Conservation (phyloP, 2,797 vertebrate genomes). For the Oreonectes daqikongensis region DNA sequence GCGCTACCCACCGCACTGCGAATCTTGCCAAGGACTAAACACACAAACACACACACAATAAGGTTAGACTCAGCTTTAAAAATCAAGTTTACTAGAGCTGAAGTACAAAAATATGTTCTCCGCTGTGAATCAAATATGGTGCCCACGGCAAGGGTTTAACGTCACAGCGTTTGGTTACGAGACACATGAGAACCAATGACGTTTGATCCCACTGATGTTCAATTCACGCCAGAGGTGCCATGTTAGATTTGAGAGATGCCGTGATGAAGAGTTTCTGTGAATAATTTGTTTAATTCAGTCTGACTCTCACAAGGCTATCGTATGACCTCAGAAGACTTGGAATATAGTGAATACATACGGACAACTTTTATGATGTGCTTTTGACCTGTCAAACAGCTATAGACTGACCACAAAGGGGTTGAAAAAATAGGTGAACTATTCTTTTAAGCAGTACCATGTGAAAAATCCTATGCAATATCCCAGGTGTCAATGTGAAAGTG, state of each 20-base stretch:
- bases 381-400: no score
- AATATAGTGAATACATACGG: neutral
- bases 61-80: neutral
- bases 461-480: no score
- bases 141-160: neutral
- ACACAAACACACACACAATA: conserved; percentile 58
- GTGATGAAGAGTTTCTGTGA: neutral
- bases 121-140: neutral
- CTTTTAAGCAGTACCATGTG: no score
- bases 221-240: neutral
- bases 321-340: neutral
- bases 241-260: neutral
- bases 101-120: neutral
- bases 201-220: neutral
- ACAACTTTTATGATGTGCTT: neutral
- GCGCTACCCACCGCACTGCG: conserved; percentile 95
- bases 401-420: no score
- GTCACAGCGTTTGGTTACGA: neutral
- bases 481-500: neutral
- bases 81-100: neutral
- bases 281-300: neutral
- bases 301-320: neutral
- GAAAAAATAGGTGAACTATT: no score
- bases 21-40: conserved; percentile 93
- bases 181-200: neutral